phyloP scores from a whole-genome alignment of 2,797 vertebrate species.

The Gymnothorax javanicus region DNA sequence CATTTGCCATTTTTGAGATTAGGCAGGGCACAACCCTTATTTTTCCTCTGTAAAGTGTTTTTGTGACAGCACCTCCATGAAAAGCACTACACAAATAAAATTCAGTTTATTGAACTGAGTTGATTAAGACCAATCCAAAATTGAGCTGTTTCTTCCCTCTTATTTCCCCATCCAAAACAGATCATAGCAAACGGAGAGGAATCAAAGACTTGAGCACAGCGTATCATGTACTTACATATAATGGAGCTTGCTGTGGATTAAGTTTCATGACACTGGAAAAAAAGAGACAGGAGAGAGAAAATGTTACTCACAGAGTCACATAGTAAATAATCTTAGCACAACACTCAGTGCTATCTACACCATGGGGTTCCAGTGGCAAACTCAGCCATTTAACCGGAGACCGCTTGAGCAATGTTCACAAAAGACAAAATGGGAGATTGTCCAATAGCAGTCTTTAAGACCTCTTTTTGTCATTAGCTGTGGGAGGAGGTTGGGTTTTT shows the following conservation, averaged over 20 bases:
- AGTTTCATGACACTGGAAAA: conserved; percentile 88
- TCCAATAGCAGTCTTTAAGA: conserved; percentile 14
- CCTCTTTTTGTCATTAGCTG: not conserved
- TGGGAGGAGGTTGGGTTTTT: not conserved
- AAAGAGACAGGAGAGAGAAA: conserved; percentile 38
- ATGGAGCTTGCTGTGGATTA: conserved; percentile 87
- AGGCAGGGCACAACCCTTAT: no score
- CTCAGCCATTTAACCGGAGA: not conserved
- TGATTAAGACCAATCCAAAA: no score
- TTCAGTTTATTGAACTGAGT: no score
- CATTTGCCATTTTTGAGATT: no score
- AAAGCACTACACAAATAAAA: no score
- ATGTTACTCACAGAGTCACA: conserved; percentile 28
- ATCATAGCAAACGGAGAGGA: not conserved
- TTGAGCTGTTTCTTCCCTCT: no score
- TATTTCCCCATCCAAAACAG: no score
- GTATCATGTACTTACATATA: conserved; percentile 84
- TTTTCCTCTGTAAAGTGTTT: no score
- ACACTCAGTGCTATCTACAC: not conserved
- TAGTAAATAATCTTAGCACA: not conserved
- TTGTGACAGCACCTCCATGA: no score
- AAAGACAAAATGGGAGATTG: no score
- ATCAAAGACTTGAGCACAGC: not conserved
- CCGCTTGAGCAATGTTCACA: not conserved
- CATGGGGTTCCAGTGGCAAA: not conserved